Evolutionary conservation across 2,888 invertebrate genomes (phyloP).

Genomic region (Orchestes rusci): DNA sequence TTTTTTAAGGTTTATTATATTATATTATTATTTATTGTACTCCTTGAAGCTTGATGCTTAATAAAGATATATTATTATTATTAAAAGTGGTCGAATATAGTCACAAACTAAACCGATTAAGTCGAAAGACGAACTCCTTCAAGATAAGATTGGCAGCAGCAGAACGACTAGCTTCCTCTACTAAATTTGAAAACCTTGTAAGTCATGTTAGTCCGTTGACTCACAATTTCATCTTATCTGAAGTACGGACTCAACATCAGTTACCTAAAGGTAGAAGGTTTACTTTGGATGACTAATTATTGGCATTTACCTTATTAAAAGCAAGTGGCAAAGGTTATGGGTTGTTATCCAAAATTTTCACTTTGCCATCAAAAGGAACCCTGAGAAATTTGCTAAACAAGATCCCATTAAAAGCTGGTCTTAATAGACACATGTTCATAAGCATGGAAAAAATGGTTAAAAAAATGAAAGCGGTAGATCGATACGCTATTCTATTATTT

Average conservation of each 20-base stretch:
- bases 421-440: too few relatives aligned
- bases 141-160: background rate
- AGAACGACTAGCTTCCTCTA: background rate
- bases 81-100: background rate
- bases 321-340: background rate
- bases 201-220: background rate
- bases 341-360: background rate
- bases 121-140: background rate
- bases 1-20: too few relatives aligned
- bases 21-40: too few relatives aligned
- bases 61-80: too few relatives aligned
- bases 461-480: too few relatives aligned
- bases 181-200: conserved; percentile 1
- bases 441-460: too few relatives aligned
- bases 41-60: too few relatives aligned
- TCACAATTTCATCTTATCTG: conserved; percentile 1
- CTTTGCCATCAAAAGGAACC: background rate
- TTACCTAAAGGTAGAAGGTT: background rate
- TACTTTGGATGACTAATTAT: background rate
- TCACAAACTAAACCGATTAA: background rate
- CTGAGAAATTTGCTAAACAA: background rate
- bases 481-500: too few relatives aligned
- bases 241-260: background rate
- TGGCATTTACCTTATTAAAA: background rate
- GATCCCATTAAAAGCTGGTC: too few relatives aligned